These are phyloP conservation scores for Mamestra configurata DNA, from an alignment of 1,140 invertebrate species.

Conservation along the genomic window DNA sequence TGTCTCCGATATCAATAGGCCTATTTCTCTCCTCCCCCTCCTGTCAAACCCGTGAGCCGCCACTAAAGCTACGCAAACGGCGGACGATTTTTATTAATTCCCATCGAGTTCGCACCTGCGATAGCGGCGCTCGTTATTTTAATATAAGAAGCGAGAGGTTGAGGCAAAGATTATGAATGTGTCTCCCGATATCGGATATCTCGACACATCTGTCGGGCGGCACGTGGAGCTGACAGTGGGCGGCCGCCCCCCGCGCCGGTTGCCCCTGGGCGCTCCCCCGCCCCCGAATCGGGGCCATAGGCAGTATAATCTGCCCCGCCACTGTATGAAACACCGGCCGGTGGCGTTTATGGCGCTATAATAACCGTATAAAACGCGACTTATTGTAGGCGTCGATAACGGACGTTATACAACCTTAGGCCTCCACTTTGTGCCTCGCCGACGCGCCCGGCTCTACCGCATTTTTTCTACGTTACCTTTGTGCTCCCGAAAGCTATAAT, in stretches of 20 bases:
- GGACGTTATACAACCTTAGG: conserved; percentile 81
- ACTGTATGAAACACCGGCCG: conserved; percentile 86
- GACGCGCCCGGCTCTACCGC: conserved; percentile 48
- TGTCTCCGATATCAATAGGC: conserved; percentile 29
- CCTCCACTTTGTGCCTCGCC: conserved; percentile 65
- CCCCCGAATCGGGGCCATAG: conserved; percentile 71
- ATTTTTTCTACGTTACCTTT: conserved; percentile 61
- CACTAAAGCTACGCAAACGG: conserved; percentile 38
- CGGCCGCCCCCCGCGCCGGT: conserved; percentile 59
- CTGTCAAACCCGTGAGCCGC: neutral
- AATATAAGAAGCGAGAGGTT: conserved; percentile 81
- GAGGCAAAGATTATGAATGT: conserved; percentile 86
- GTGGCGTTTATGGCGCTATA: conserved; percentile 86
- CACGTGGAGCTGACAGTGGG: conserved; percentile 81
- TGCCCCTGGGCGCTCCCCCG: conserved; percentile 40
- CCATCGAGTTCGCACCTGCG: conserved; percentile 70
- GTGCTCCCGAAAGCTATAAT: conserved; percentile 47
- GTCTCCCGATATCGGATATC: conserved; percentile 86
- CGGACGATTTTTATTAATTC: conserved; percentile 65
- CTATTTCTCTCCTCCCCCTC: conserved; percentile 11
- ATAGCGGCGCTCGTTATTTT: conserved; percentile 72
- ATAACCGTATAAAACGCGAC: conserved; percentile 88
- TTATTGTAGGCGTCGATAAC: conserved; percentile 87
- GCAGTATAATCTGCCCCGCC: conserved; percentile 83
- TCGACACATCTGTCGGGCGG: conserved; percentile 84